Conservation (phyloP, 2,113 vertebrate species). For the Salvelinus namaycush region DNA sequence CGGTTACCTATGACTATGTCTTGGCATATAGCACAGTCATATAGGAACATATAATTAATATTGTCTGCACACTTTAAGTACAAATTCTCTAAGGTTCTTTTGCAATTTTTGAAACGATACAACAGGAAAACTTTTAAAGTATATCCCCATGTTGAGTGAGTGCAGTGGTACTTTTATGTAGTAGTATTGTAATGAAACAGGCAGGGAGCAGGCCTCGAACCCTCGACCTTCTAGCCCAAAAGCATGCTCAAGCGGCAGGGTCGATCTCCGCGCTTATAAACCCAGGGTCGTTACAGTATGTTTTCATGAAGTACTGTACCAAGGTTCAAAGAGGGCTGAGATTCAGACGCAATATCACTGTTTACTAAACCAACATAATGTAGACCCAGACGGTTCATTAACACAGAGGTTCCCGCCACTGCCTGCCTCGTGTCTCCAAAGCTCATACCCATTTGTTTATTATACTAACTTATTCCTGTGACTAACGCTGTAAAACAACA, state of each 20-base stretch:
- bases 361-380: conserved; percentile 52
- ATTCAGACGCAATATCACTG: conserved; percentile 15
- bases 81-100: background rate
- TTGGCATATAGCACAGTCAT: background rate
- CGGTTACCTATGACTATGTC: background rate
- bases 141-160: background rate
- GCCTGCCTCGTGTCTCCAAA: conserved; percentile 4
- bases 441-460: background rate
- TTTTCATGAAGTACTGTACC: conserved; percentile 17
- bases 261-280: no score
- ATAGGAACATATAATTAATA: no score
- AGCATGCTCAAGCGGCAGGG: no score
- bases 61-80: no score
- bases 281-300: background rate
- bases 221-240: no score
- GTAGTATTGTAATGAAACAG: no score
- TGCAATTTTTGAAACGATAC: background rate
- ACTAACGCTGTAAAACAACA: no score
- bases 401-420: conserved; percentile 31
- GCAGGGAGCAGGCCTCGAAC: no score
- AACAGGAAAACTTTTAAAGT: no score
- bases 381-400: conserved; percentile 7
- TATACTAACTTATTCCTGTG: background rate
- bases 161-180: background rate
- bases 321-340: conserved; percentile 24